Conservation (phyloP, 2,888 invertebrate genomes). For the Aleiodes testaceus region DNA sequence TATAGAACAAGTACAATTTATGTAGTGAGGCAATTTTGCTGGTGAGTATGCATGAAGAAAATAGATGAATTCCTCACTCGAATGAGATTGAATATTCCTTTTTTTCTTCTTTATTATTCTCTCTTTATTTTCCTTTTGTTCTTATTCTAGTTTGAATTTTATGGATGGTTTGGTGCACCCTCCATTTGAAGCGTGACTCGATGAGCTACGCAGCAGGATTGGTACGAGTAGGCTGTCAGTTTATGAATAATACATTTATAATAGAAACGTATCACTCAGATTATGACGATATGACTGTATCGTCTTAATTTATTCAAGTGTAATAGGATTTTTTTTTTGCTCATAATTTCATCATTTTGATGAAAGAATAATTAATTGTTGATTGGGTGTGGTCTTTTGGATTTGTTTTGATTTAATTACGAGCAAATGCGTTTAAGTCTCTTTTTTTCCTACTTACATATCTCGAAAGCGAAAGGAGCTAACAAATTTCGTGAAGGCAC, state of each 20-base stretch:
- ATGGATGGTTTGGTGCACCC: conserved; percentile 1
- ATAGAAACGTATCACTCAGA: conserved; percentile 35
- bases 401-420: neutral
- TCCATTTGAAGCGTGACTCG: conserved; percentile 25
- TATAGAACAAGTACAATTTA: conserved; percentile 15
- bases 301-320: neutral
- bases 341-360: neutral
- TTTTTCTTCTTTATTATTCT: neutral
- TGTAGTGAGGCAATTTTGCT: neutral
- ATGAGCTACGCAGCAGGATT: conserved; percentile 22
- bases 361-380: neutral
- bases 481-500: too few species aligned
- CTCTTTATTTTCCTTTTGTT: neutral
- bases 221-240: conserved; percentile 40
- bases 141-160: conserved; percentile 1
- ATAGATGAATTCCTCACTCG: conserved; percentile 19
- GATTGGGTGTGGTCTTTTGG: neutral
- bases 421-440: too few species aligned
- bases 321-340: neutral
- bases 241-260: conserved; percentile 44
- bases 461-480: too few species aligned
- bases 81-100: conserved; percentile 8
- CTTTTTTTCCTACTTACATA: too few species aligned
- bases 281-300: conserved; percentile 28
- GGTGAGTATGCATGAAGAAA: conserved; percentile 26